These are phyloP conservation scores for Pachypanchax playfairii DNA, from an alignment of 2,113 vertebrate genomes.

Conservation along the genomic window DNA sequence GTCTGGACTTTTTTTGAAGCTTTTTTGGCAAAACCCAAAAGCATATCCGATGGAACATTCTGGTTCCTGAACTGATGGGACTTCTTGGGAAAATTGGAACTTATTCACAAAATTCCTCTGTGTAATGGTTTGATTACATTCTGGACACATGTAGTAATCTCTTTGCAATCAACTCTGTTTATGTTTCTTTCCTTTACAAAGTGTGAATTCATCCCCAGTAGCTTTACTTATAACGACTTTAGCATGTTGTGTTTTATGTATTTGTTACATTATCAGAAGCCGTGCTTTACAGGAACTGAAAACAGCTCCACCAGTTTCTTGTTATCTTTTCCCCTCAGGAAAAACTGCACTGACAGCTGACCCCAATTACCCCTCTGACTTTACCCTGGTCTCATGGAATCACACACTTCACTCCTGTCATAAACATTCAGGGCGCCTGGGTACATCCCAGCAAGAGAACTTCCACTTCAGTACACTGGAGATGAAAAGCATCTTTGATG, in stretches of 20 bases:
- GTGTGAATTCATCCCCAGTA: neutral
- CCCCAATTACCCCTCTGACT: constrained; percentile 39
- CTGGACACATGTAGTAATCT: constrained; percentile 12
- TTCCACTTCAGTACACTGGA: constrained; percentile 30
- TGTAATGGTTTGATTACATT: neutral
- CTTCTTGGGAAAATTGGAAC: constrained; percentile 5
- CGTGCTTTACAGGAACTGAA: neutral
- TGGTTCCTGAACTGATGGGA: neutral
- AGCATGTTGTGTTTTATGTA: neutral
- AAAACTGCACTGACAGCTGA: constrained; percentile 11
- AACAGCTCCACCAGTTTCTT: constrained; percentile 1
- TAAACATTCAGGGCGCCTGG: constrained; percentile 40
- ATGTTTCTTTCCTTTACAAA: neutral
- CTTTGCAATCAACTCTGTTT: neutral
- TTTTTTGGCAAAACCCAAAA: neutral
- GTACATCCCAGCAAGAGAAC: constrained; percentile 31
- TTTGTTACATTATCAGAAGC: neutral
- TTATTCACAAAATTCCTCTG: neutral
- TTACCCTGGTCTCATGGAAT: constrained; percentile 35
- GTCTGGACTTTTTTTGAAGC: neutral
- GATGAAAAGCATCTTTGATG: constrained; percentile 33
- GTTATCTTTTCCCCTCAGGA: constrained; percentile 17
- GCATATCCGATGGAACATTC: neutral
- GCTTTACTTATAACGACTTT: neutral
- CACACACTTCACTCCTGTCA: constrained; percentile 1